These are phyloP conservation scores for Ormyrus thymus DNA, from an alignment of 2,888 invertebrate genomes.

Conservation along the genomic window DNA sequence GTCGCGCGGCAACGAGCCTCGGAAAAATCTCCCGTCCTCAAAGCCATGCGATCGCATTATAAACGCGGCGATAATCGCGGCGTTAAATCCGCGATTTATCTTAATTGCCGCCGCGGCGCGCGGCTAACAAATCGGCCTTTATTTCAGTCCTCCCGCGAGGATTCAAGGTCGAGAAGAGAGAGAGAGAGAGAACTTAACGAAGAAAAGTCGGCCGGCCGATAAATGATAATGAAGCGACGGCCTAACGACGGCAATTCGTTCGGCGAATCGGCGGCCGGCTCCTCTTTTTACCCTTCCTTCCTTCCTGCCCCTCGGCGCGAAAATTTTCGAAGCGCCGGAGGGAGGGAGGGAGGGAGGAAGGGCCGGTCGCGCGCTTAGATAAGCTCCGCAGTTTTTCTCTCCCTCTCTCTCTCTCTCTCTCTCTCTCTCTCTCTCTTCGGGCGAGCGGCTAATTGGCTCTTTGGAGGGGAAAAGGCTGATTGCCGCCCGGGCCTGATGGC, in stretches of 20 bases:
- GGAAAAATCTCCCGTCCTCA: too few relatives aligned
- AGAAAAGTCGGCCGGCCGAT: conserved; percentile 40
- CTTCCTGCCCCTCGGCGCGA: neutral
- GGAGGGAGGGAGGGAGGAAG: too few relatives aligned
- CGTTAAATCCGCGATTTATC: conserved; percentile 33
- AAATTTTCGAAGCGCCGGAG: too few relatives aligned
- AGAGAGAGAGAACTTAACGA: conserved; percentile 26
- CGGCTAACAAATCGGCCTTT: conserved; percentile 28
- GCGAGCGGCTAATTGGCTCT: conserved; percentile 35
- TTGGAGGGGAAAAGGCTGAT: conserved; percentile 20
- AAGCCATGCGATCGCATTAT: neutral
- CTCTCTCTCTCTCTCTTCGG: neutral
- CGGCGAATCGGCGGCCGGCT: conserved; percentile 19
- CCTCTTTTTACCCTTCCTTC: neutral
- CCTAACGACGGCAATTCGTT: conserved; percentile 51
- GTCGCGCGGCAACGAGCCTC: too few relatives aligned
- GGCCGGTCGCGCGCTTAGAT: too few relatives aligned
- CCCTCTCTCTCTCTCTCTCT: conserved; percentile 1
- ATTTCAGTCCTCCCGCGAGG: neutral
- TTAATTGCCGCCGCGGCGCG: conserved; percentile 22
- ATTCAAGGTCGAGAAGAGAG: conserved; percentile 12
- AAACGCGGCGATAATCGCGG: conserved; percentile 15
- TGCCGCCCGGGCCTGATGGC: neutral
- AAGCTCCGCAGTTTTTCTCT: neutral
- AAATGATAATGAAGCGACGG: conserved; percentile 42